phyloP scores from a whole-genome alignment of 2,113 vertebrate species.

The Macrotis lagotis region DNA sequence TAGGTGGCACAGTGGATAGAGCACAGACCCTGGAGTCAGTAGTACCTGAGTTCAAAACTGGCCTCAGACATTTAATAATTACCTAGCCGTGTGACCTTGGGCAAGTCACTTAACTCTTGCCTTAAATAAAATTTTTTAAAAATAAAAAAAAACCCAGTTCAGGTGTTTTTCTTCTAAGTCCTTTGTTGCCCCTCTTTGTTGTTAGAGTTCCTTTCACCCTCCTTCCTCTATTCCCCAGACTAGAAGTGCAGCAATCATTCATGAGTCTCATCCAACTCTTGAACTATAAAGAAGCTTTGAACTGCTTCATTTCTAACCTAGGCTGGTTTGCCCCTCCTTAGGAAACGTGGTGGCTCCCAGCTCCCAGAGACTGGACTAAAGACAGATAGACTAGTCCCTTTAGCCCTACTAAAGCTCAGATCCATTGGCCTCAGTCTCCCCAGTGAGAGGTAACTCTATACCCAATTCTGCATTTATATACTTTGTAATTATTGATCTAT shows the following conservation, averaged over 20 bases:
- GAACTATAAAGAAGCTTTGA: neutral
- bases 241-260: neutral
- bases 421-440: neutral
- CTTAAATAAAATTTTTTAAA: too few species aligned
- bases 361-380: neutral
- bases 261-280: neutral
- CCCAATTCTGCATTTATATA: neutral
- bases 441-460: neutral
- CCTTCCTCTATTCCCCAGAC: neutral
- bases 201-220: neutral
- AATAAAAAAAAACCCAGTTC: neutral
- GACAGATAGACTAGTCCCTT: neutral
- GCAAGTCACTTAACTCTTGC: too few species aligned
- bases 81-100: too few species aligned
- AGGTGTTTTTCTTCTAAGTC: neutral
- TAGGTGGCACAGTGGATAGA: too few species aligned
- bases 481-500: neutral
- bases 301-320: neutral
- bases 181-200: neutral
- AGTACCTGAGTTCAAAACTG: too few species aligned
- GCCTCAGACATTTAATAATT: too few species aligned
- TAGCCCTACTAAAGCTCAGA: neutral
- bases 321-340: neutral
- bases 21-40: too few species aligned
- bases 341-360: neutral